Base-by-base conservation (phyloP, 1,140 invertebrate genomes). In the Andrena cerasifolii region DNA sequence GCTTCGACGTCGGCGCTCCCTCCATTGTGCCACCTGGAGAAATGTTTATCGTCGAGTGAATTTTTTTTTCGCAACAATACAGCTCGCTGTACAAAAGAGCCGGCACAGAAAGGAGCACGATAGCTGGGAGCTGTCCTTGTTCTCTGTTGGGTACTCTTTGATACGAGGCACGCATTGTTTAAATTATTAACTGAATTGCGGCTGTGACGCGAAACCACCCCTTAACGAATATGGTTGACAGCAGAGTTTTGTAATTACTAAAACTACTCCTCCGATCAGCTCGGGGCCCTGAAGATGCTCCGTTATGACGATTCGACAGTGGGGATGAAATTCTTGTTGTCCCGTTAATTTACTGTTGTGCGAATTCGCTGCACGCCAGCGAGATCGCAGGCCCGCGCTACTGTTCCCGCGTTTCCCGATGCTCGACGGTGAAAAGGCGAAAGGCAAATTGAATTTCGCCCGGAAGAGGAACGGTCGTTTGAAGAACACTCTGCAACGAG, bases 361-460 rank as follows among this genome's bases (percentile, higher is more conserved):
- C n/a, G n/a, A n/a, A 10, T 28, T 51, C 18, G 4, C 5, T 33
- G 12, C 24, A 58, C 33, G 79, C 78, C 45, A 45, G 26, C 8
- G 49, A 24, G 54, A 47, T 66, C 53, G 31, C 40, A 33, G 40
- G 28, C 45, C 53, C 45, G 28, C 28, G 10, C 40, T 12, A 26
- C 21, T 61, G 21, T 7, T 47, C 54, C 62, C 56, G 53, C 71
- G 18, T 51, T 73, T 24, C 31, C 24, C 33, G 14, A 7, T 16
- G 47, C 21, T 40, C 18, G 61, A 45, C 12, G 14, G 18, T 59
- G 72, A 61, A 61, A 54, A 72, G 72, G 18, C 66, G 70, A 65
- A 47, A 75, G 78, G 63, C 68, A 79, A 82, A 83, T 82, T 83
- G 62, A 83, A 83, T 83, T 82, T 82, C 65, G 3, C 12, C 31